Percentiles rank a stretch among this genome's conserved stretches.
phyloP scores from a whole-genome alignment of 1,140 invertebrate genomes.

The Helicoverpa armigera region DNA sequence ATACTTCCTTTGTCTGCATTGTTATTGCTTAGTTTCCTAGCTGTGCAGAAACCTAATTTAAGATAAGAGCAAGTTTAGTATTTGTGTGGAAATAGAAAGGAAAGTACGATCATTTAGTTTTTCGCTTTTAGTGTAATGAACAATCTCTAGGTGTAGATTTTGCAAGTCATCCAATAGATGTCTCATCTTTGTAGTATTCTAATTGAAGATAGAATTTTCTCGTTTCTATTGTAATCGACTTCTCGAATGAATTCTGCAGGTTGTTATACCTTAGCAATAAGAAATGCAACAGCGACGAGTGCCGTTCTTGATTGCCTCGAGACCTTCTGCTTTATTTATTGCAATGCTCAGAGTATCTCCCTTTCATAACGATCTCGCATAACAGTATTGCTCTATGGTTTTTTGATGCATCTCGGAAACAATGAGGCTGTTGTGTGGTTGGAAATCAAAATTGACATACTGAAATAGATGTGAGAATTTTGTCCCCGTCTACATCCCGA shows the following conservation, averaged over 20 bases:
- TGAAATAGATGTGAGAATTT: not conserved
- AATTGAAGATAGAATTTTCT: not conserved
- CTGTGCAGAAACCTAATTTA: constrained; percentile 12
- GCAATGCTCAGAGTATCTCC: not conserved
- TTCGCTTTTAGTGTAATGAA: not conserved
- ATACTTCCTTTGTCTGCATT: constrained; percentile 15
- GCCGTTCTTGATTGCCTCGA: constrained; percentile 32
- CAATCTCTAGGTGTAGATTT: no score
- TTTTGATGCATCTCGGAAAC: not conserved
- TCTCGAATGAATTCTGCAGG: constrained; percentile 16
- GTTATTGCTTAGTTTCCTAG: constrained; percentile 14
- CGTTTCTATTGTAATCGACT: not conserved
- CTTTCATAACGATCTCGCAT: not conserved
- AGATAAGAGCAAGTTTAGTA: constrained; percentile 12
- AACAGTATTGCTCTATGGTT: not conserved
- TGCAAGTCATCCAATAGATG: not conserved
- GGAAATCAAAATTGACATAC: not conserved
- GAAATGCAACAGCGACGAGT: constrained; percentile 38
- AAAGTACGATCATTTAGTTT: not conserved
- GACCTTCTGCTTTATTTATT: constrained; percentile 43
- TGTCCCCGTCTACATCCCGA: no score
- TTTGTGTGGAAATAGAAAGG: constrained; percentile 2
- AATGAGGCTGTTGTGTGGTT: not conserved
- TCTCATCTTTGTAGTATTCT: not conserved
- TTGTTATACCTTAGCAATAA: constrained; percentile 39